Conservation (phyloP, 2,113 vertebrate genomes). For the Nestor notabilis region DNA sequence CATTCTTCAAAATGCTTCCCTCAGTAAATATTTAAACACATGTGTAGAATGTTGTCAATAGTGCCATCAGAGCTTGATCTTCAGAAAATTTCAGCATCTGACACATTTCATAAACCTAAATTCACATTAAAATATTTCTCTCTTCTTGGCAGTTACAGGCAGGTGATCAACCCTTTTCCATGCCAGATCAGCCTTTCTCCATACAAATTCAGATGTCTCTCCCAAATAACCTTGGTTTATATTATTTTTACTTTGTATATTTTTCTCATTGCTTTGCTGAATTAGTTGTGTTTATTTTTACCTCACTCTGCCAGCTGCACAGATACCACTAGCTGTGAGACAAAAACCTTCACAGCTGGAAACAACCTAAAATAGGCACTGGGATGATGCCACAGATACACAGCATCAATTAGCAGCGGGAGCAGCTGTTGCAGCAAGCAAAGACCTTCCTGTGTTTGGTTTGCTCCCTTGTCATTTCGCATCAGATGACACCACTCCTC, state of each 20-base stretch:
- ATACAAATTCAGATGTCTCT: background rate
- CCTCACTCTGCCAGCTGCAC: conserved; percentile 48
- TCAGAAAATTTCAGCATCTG: background rate
- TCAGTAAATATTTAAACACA: background rate
- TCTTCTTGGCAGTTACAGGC: background rate
- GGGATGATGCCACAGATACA: conserved; percentile 62
- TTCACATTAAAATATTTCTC: background rate
- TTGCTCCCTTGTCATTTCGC: conserved; percentile 39
- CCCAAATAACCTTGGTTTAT: conserved; percentile 27
- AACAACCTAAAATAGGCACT: conserved; percentile 56
- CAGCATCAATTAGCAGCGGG: conserved; percentile 50
- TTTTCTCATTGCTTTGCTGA: conserved; percentile 36
- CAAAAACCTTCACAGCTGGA: conserved; percentile 69
- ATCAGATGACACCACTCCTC: conserved; percentile 53
- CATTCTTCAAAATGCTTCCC: background rate
- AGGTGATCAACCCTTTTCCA: background rate
- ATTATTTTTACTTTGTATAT: conserved; percentile 41
- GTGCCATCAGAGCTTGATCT: background rate
- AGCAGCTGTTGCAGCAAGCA: conserved; percentile 60
- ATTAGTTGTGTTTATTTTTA: conserved; percentile 64
- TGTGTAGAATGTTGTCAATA: background rate
- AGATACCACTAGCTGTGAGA: conserved; percentile 66
- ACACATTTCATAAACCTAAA: background rate
- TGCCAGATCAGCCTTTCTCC: background rate
- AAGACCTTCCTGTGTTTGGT: conserved; percentile 58